phyloP scores from a whole-genome alignment of 2,797 vertebrate genomes.

The Hyperoplus immaculatus region DNA sequence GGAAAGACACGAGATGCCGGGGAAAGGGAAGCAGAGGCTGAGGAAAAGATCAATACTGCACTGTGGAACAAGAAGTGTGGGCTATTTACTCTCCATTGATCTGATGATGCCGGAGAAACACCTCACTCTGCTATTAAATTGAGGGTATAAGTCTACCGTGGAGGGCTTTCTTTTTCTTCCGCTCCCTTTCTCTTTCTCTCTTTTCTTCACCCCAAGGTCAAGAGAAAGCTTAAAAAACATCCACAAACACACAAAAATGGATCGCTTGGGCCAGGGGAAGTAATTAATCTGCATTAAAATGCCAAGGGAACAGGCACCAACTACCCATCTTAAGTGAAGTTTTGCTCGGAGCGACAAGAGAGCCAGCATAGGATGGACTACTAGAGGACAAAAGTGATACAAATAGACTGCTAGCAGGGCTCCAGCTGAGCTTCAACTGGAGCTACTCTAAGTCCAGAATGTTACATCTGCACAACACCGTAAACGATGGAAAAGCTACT shows the following conservation, averaged over 20 bases:
- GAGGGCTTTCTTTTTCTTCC: slow-evolving; percentile 70
- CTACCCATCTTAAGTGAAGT: slow-evolving; percentile 71
- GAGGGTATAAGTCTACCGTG: slow-evolving; percentile 95
- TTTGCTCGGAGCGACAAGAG: slow-evolving; percentile 69
- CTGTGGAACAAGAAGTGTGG: slow-evolving; percentile 99
- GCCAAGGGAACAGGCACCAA: slow-evolving; percentile 74
- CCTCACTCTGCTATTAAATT: slow-evolving; percentile 98
- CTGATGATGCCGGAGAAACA: slow-evolving; percentile 99
- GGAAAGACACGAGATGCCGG: slow-evolving; percentile 93
- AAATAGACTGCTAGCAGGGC: slow-evolving; percentile 40
- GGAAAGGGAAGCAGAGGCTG: slow-evolving; percentile 94
- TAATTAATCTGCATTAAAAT: slow-evolving; percentile 91
- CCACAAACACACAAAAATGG: slow-evolving; percentile 91
- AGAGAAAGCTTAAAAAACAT: slow-evolving; percentile 84
- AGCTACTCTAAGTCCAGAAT: slow-evolving; percentile 1
- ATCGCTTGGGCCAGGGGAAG: slow-evolving; percentile 85
- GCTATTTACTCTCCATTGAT: slow-evolving; percentile 99
- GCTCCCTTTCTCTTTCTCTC: slow-evolving; percentile 64
- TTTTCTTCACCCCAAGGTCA: slow-evolving; percentile 90
- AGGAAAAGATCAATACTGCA: slow-evolving; percentile 99
- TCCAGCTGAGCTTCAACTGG: slow-evolving; percentile 20
- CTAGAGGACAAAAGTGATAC: slow-evolving; percentile 61
- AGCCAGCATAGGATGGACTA: slow-evolving; percentile 62
- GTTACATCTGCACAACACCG: slow-evolving; percentile 10
- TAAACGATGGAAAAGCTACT: neutral